Conservation (phyloP, 2,113 vertebrate genomes). For the Haemorhous mexicanus region DNA sequence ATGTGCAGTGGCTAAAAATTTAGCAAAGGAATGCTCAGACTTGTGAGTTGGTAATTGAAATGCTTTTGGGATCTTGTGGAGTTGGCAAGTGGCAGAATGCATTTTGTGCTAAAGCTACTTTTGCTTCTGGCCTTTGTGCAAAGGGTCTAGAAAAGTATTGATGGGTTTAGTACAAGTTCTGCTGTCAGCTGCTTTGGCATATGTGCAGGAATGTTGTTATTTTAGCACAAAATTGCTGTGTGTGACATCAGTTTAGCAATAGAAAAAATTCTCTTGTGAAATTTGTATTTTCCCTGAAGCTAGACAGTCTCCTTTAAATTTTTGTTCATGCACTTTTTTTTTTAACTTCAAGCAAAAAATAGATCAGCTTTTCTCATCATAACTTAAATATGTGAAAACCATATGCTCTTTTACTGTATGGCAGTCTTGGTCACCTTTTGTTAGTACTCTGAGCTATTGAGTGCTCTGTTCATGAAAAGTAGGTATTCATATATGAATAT, state of each 20-base stretch:
- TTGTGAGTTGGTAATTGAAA: background rate
- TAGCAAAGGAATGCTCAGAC: background rate
- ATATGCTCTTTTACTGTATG: background rate
- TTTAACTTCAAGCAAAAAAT: background rate
- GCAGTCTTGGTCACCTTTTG: background rate
- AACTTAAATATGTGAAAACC: background rate
- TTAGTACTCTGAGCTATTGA: background rate
- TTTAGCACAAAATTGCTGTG: background rate
- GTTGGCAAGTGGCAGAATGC: background rate
- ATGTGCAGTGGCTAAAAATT: background rate
- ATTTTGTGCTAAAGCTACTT: background rate
- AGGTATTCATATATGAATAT: background rate
- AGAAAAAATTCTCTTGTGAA: background rate
- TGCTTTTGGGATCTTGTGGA: background rate
- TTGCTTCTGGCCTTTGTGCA: background rate
- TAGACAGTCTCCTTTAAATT: background rate
- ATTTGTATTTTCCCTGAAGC: background rate
- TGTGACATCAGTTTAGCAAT: background rate
- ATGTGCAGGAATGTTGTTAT: background rate
- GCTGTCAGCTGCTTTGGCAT: background rate
- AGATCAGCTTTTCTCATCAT: background rate
- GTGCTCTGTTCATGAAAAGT: background rate
- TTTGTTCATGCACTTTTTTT: background rate
- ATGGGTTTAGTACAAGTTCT: background rate
- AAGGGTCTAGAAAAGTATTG: background rate